Evolutionary conservation across 2,888 invertebrate species (phyloP), one percentile per base, ranked within the genome.

Genomic region (Pseudoips prasinana): DNA sequence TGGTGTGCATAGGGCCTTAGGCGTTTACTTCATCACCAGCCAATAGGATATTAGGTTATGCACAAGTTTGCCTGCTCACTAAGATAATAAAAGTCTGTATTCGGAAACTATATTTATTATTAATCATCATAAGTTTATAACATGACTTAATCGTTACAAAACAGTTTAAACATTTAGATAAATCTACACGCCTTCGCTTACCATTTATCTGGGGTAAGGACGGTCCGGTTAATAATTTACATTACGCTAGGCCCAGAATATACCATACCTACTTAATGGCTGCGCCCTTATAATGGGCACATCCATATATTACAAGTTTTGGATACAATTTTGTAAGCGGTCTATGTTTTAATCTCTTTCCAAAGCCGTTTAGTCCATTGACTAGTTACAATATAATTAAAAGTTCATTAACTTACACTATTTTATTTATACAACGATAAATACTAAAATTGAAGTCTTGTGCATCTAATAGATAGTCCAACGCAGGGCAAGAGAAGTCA

Each of bases 81-180:
- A n/a, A n/a, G n/a, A n/a, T 14, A 14, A 3, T 14, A 14, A 14
- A 14, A 14, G 14, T 14, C 14, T 3, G 14, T 5, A 5, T 59
- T 83, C 74, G 71, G 85, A 87, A 87, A 86, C 84, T 86, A 86
- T 82, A 86, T 83, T 85, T 86, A 83, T 78, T 84, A 81, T 84
- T 85, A 83, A 80, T 85, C 69, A 79, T 86, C 69, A 79, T 86
- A 86, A 82, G 83, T 86, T 80, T 78, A 81, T 81, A 87, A 87
- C 85, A 87, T 86, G 85, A 87, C 87, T 87, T 86, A 84, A 74
- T 82, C 66, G 83, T 86, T 85, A 86, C 70, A 85, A 86, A 86
- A 87, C 82, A 86, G 76, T 84, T 73, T 79, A 85, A 83, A 81
- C 75, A 74, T 79, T 82, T 73, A 78, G 74, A 73, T 81, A 79